phyloP scores from a whole-genome alignment of 1,140 invertebrate genomes.

The Dendroctonus ponderosae region DNA sequence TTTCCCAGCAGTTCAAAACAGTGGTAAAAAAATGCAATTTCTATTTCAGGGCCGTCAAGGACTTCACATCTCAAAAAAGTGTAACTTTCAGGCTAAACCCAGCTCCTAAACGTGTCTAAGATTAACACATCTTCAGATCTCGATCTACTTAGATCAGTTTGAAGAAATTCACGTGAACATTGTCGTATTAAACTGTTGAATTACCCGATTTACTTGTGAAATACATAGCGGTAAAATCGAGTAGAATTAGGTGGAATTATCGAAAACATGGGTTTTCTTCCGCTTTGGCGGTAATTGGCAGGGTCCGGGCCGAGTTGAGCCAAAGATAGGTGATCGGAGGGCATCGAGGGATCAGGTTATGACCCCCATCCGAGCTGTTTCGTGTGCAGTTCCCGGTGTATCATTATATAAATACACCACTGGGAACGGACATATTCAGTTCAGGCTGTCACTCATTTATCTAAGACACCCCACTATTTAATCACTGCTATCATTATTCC shows the following conservation, averaged over 20 bases:
- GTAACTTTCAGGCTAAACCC: no score
- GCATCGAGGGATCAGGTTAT: constrained; percentile 48
- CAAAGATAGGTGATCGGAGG: constrained; percentile 22
- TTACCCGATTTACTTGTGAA: no score
- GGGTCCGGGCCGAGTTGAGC: constrained; percentile 28
- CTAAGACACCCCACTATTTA: constrained; percentile 47
- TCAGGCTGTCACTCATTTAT: constrained; percentile 49
- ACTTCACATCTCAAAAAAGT: no score
- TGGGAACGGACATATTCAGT: constrained; percentile 44
- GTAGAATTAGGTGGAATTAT: constrained; percentile 16
- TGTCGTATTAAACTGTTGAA: no score
- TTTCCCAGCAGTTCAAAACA: no score
- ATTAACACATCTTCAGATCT: no score
- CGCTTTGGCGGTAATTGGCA: constrained; percentile 18
- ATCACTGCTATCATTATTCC: constrained; percentile 47
- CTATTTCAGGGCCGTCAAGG: no score
- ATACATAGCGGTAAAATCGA: not conserved
- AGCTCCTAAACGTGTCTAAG: no score
- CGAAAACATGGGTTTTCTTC: constrained; percentile 7
- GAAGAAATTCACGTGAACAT: no score
- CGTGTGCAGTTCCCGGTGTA: constrained; percentile 47
- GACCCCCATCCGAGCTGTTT: constrained; percentile 44
- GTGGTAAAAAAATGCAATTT: no score
- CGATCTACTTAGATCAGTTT: no score
- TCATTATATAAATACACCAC: constrained; percentile 51